These are phyloP conservation scores for Macrotus californicus DNA, from an alignment of 2,113 vertebrate species.

Conservation along the genomic window DNA sequence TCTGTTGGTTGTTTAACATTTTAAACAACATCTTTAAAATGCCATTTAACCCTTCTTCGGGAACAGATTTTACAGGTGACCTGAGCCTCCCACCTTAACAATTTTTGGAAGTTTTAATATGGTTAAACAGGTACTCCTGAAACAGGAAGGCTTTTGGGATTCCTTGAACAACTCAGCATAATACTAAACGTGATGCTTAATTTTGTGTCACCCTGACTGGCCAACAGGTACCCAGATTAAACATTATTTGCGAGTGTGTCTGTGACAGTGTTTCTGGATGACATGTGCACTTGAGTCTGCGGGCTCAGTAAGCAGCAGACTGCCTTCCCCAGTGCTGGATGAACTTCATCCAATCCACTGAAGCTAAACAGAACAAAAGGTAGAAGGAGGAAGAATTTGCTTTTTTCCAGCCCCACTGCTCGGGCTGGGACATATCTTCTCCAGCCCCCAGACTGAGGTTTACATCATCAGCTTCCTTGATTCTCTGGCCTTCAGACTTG, in stretches of 20 bases:
- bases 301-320: neutral
- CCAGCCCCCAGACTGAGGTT: neutral
- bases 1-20: neutral
- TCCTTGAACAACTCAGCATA: neutral
- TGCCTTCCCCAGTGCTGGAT: neutral
- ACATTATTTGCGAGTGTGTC: neutral
- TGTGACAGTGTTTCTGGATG: neutral
- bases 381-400: neutral
- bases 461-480: neutral
- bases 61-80: neutral
- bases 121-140: neutral
- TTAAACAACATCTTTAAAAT: neutral
- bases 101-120: neutral
- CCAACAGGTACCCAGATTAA: neutral
- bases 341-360: neutral
- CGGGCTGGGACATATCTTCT: neutral
- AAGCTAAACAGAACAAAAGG: neutral
- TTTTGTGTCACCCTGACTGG: neutral
- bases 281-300: neutral
- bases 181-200: neutral
- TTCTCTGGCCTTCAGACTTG: neutral
- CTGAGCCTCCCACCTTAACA: neutral
- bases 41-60: neutral
- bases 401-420: neutral
- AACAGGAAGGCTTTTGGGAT: neutral